A percentile compares a stretch with the other conserved stretches of the same genome.
These are phyloP conservation scores for Rattus rattus DNA, from an alignment of 2,113 vertebrate species.

Conservation along the genomic window DNA sequence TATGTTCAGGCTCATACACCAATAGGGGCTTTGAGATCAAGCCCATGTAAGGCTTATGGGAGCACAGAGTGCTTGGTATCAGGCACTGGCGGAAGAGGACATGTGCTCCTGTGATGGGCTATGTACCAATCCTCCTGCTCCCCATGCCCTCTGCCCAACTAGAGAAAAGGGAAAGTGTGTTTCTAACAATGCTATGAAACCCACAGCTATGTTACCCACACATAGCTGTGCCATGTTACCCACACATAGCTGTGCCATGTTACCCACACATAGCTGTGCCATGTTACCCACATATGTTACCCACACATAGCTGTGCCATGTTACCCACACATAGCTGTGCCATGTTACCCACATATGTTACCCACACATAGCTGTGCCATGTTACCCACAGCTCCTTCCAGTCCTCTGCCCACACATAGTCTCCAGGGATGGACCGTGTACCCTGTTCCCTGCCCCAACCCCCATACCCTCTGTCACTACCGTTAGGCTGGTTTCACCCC, in stretches of 20 bases:
- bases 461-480: not conserved
- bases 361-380: not conserved
- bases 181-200: not conserved
- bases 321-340: not conserved
- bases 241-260: not conserved
- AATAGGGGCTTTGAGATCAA: not conserved
- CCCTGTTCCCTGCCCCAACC: accelerated
- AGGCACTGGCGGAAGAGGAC: not conserved
- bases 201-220: not conserved
- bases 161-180: not conserved
- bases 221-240: not conserved
- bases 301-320: not conserved
- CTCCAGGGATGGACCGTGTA: not conserved
- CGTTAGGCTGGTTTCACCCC: not conserved
- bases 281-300: not conserved
- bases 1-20: not conserved
- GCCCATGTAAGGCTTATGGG: accelerated
- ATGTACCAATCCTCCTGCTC: not conserved
- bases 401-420: not conserved
- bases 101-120: not conserved
- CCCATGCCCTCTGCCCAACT: too few species aligned
- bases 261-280: too few species aligned
- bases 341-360: too few species aligned
- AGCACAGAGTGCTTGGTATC: not conserved
- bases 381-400: not conserved